Evolutionary conservation across 1,140 invertebrate genomes (phyloP).

Genomic region (Hycleus cichorii): DNA sequence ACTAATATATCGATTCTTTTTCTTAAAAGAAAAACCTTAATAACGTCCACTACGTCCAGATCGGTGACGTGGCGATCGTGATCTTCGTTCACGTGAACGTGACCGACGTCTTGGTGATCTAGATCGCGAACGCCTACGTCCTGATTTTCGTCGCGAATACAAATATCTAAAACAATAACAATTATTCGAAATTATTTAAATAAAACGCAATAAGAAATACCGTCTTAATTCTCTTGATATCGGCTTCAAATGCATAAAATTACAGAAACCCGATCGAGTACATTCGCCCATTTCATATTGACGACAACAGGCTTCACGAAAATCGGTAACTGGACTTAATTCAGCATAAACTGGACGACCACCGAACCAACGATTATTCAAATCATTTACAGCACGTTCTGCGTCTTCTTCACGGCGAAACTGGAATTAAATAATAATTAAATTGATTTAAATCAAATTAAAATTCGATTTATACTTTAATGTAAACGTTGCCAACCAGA

Average conservation of each 20-base stretch:
- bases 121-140: conserved; percentile 39
- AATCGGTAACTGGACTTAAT: conserved; percentile 96
- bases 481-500: conserved; percentile 96
- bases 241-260: conserved; percentile 99
- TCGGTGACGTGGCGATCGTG: conserved; percentile 42
- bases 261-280: conserved; percentile 96
- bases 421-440: conserved; percentile 40
- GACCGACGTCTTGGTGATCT: conserved; percentile 43
- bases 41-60: conserved; percentile 46
- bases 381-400: conserved; percentile 90
- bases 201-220: conserved; percentile 37
- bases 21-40: conserved; percentile 18
- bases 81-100: conserved; percentile 41
- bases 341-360: conserved; percentile 97
- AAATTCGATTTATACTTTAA: conserved; percentile 60
- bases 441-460: not conserved
- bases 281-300: conserved; percentile 99
- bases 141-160: conserved; percentile 50
- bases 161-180: conserved; percentile 46
- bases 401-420: conserved; percentile 98
- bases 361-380: conserved; percentile 99
- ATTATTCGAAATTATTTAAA: not conserved
- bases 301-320: conserved; percentile 96
- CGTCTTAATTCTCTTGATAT: conserved; percentile 88
- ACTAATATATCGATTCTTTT: too few relatives aligned